Percentiles rank a stretch among this genome's conserved stretches.
phyloP scores from a whole-genome alignment of 2,888 invertebrate genomes.

The Entomobrya multifasciata region DNA sequence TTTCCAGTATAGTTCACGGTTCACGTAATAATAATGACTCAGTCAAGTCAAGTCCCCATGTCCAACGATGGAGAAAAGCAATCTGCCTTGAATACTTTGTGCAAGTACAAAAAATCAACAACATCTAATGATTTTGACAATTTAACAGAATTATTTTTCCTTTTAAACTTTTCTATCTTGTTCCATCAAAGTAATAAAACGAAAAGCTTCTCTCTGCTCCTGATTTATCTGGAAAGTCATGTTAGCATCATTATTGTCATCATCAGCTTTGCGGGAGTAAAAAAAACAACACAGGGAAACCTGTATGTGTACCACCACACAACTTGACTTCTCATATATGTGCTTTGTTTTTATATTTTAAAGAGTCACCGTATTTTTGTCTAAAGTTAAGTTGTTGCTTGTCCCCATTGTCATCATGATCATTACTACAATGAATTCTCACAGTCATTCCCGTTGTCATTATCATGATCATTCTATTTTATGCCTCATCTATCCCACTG shows the following conservation, averaged over 20 bases:
- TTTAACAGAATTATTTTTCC: conserved; percentile 6
- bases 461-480: conserved; percentile 61
- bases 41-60: no score
- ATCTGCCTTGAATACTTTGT: no score
- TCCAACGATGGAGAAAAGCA: no score
- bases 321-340: not conserved
- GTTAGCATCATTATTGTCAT: conserved; percentile 62
- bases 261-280: not conserved
- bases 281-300: not conserved
- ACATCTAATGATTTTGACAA: conserved; percentile 37
- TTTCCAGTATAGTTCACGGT: conserved; percentile 39
- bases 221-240: conserved; percentile 56
- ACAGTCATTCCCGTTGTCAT: conserved; percentile 50
- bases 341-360: conserved; percentile 41
- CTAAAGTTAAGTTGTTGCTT: no score
- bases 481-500: conserved; percentile 58
- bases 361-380: conserved; percentile 39
- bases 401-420: conserved; percentile 45
- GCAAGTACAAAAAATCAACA: conserved; percentile 14
- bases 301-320: not conserved
- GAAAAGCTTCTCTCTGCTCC: conserved; percentile 17
- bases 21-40: no score
- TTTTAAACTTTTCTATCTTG: conserved; percentile 25
- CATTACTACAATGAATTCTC: conserved; percentile 57
- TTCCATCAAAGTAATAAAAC: conserved; percentile 25